Evolutionary conservation across 2,797 vertebrate genomes (phyloP).

Genomic region (Steatocranus sp.): DNA sequence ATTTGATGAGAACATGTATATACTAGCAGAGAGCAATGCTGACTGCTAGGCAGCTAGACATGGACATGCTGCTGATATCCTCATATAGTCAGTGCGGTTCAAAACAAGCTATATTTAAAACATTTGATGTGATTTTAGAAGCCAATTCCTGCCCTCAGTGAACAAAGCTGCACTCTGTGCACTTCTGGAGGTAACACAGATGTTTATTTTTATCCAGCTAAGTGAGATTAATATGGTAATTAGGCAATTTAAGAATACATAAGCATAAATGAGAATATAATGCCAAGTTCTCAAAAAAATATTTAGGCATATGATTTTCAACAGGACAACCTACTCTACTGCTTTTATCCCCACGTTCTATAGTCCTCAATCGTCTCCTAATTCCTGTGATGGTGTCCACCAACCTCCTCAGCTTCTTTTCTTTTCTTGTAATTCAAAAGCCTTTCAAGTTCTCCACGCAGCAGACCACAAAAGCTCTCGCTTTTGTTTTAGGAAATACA

Average conservation of each 20-base stretch:
- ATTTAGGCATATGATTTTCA: not conserved
- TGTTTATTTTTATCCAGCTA: not conserved
- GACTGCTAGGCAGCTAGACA: constrained; percentile 8
- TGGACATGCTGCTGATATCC: constrained; percentile 21
- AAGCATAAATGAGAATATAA: not conserved
- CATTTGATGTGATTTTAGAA: not conserved
- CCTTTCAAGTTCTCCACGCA: not conserved
- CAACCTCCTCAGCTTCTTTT: constrained; percentile 25
- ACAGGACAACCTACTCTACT: constrained; percentile 1
- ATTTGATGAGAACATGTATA: constrained; percentile 36
- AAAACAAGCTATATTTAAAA: constrained; percentile 35
- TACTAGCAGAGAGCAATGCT: not conserved
- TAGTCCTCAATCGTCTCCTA: not conserved
- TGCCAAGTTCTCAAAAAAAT: not conserved
- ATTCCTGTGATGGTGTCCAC: constrained; percentile 16
- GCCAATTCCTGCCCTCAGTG: not conserved
- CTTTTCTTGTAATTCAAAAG: constrained; percentile 25
- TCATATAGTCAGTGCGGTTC: not conserved
- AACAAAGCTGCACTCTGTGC: not conserved
- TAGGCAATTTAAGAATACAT: not conserved
- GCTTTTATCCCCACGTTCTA: constrained; percentile 18
- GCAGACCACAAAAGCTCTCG: constrained; percentile 8
- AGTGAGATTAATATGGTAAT: not conserved
- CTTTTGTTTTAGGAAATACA: constrained; percentile 5
- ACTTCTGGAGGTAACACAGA: not conserved